A percentile compares a stretch with the other conserved stretches of the same genome.
Conservation (phyloP, 2,113 vertebrate species). For the Lepisosteus oculatus region DNA sequence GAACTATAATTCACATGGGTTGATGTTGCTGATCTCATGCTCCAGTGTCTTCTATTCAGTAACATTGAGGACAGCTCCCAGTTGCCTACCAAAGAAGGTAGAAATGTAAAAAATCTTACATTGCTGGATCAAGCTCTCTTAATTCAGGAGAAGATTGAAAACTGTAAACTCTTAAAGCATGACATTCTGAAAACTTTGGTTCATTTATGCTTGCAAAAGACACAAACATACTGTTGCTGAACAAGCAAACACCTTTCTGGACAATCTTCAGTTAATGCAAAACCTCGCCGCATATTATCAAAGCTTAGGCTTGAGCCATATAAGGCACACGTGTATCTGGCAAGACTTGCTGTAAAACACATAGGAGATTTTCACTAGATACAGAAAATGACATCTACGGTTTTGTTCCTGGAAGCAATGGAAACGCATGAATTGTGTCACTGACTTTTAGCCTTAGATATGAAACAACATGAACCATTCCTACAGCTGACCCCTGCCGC, state of each 20-base stretch:
- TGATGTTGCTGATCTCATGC: constrained; percentile 28
- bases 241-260: constrained; percentile 22
- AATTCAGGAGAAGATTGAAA: no score
- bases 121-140: no score
- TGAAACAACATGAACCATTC: no score
- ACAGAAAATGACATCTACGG: not conserved
- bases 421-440: not conserved
- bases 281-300: no score
- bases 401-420: not conserved
- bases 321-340: no score
- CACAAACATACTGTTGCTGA: constrained; percentile 26
- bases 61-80: constrained; percentile 27
- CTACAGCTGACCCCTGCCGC: not conserved
- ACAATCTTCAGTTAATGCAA: no score
- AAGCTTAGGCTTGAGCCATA: no score
- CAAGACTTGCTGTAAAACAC: no score
- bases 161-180: no score
- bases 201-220: constrained; percentile 28
- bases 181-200: constrained; percentile 11
- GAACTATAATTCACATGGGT: constrained; percentile 2
- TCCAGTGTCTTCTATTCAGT: constrained; percentile 27
- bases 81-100: constrained; percentile 1
- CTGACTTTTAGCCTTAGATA: not conserved
- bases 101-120: constrained; percentile 8
- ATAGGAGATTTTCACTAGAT: not conserved